A percentile compares a stretch with the other conserved stretches of the same genome.
Evolutionary conservation across 2,797 vertebrate genomes (phyloP).

Genomic region (Phataginus tricuspis): DNA sequence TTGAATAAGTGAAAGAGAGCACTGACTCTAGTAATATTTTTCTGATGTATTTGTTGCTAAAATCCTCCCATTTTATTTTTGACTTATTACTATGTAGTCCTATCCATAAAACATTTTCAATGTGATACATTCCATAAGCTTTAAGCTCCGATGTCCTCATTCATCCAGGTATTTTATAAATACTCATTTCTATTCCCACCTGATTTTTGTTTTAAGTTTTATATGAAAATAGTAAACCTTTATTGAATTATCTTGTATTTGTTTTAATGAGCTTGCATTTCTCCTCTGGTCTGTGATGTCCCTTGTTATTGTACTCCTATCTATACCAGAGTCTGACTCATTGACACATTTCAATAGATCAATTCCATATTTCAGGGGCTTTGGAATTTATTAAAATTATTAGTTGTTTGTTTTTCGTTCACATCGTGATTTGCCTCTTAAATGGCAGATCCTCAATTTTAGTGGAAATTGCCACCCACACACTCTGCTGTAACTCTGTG

Average conservation of each 20-base stretch:
- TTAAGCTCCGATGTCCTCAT: neutral
- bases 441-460: neutral
- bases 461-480: neutral
- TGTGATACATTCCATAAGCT: neutral
- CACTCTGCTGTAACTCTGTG: neutral
- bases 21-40: neutral
- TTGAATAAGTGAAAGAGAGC: neutral
- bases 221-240: neutral
- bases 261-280: neutral
- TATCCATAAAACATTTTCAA: neutral
- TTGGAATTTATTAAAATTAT: neutral
- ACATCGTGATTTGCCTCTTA: neutral
- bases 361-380: neutral
- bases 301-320: neutral
- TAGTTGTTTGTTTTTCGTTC: neutral
- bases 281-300: neutral
- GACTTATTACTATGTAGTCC: neutral
- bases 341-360: neutral
- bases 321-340: neutral
- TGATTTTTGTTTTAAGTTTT: neutral
- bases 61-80: neutral
- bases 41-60: neutral
- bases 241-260: neutral
- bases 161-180: neutral
- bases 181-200: neutral